Conservation (phyloP, 2,888 invertebrate genomes). For the Platycnemis pennipes region DNA sequence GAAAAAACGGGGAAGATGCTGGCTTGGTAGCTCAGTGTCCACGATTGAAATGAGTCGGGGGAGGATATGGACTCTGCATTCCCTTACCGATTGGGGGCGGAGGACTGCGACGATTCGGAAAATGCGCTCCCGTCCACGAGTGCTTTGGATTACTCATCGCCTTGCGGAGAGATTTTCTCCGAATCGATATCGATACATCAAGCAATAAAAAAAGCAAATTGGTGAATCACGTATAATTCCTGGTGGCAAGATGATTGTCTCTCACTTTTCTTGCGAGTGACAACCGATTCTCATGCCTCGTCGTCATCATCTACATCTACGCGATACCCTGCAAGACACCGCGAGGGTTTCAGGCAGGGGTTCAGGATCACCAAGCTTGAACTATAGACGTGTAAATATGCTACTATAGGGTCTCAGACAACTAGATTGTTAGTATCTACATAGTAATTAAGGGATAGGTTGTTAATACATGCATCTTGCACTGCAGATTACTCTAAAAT, state of each 20-base stretch:
- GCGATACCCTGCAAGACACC: too few species aligned
- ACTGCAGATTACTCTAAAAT: too few species aligned
- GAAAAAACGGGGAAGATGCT: slow-evolving; percentile 28
- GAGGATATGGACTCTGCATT: background rate
- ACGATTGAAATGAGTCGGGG: background rate
- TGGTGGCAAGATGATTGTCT: background rate
- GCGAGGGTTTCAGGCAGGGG: too few species aligned
- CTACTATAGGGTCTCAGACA: too few species aligned
- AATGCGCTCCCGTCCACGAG: background rate
- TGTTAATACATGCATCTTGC: too few species aligned
- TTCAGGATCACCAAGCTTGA: too few species aligned
- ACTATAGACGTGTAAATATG: too few species aligned
- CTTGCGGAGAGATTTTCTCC: background rate
- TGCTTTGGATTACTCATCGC: background rate
- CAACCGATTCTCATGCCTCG: too few species aligned
- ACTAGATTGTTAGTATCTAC: too few species aligned
- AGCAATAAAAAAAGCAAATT: background rate
- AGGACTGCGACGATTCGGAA: background rate
- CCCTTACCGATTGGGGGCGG: background rate
- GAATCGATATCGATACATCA: background rate
- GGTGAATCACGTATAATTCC: too few species aligned
- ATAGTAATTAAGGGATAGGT: too few species aligned
- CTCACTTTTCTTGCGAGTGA: background rate
- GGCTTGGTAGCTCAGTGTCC: background rate
- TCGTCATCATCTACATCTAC: too few species aligned